phyloP scores from a whole-genome alignment of 2,888 invertebrate species.

The Idaea biselata region DNA sequence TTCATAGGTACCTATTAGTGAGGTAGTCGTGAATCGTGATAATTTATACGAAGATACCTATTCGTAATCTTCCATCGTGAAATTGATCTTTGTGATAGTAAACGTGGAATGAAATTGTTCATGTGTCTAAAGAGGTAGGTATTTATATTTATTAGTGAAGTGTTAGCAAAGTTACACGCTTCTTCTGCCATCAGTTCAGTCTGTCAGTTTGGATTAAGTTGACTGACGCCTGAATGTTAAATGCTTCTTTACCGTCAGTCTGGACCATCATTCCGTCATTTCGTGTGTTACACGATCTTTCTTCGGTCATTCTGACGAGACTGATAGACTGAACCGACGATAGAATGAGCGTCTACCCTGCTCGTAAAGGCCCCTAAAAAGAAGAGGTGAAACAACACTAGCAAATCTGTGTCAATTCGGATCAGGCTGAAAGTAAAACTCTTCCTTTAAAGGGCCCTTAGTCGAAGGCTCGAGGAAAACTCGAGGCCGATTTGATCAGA shows the following conservation, averaged over 20 bases:
- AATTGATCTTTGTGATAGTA: not conserved
- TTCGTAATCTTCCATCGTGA: not conserved
- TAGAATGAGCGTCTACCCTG: too few relatives aligned
- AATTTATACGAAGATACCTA: not conserved
- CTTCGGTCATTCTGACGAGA: not conserved
- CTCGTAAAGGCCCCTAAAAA: too few relatives aligned
- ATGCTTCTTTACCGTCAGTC: too few relatives aligned
- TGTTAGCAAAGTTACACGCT: not conserved
- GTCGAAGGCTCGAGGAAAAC: not conserved
- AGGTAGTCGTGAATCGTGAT: not conserved
- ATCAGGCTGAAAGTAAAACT: too few relatives aligned
- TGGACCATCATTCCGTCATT: too few relatives aligned
- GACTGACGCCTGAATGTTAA: too few relatives aligned
- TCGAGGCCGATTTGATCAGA: not conserved
- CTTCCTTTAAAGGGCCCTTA: too few relatives aligned
- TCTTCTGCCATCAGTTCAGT: too few relatives aligned
- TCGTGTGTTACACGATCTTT: too few relatives aligned
- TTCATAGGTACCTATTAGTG: not conserved
- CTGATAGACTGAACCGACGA: slow-evolving; percentile 3
- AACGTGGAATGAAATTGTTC: not conserved
- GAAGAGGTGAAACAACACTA: too few relatives aligned
- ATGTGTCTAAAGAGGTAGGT: not conserved
- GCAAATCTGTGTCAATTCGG: too few relatives aligned
- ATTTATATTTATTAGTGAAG: not conserved
- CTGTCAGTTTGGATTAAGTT: too few relatives aligned